These are phyloP conservation scores for Solenopsis invicta DNA, from an alignment of 1,140 invertebrate genomes.

Conservation along the genomic window DNA sequence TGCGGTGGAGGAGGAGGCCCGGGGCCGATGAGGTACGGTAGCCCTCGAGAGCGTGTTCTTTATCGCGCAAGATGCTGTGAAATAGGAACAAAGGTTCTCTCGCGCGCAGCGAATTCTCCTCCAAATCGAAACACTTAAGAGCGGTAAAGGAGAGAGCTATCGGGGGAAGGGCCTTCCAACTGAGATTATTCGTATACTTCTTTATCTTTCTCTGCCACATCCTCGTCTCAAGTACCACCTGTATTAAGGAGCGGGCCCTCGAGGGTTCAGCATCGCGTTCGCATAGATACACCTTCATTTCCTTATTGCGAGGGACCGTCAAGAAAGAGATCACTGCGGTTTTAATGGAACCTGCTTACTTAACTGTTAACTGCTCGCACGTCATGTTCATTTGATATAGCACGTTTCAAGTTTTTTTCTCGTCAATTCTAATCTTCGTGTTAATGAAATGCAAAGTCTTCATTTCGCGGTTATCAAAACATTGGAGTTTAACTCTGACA, in stretches of 20 bases:
- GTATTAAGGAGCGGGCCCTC: constrained; percentile 32
- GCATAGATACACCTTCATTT: constrained; percentile 24
- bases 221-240: constrained; percentile 31
- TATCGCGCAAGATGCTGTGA: constrained; percentile 80
- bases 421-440: not conserved
- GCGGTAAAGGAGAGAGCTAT: not conserved
- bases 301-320: not conserved
- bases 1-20: constrained; percentile 64
- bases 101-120: constrained; percentile 71
- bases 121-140: constrained; percentile 70
- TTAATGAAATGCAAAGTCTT: not conserved
- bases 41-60: constrained; percentile 76
- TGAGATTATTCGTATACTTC: constrained; percentile 45
- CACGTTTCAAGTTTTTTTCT: constrained; percentile 5
- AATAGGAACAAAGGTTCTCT: constrained; percentile 79
- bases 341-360: not conserved
- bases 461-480: not conserved
- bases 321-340: not conserved
- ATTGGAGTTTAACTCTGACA: not conserved
- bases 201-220: constrained; percentile 33
- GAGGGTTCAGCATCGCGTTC: constrained; percentile 10
- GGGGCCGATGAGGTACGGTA: constrained; percentile 72
- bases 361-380: constrained; percentile 15
- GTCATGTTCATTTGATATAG: not conserved
- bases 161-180: not conserved